A percentile compares a stretch with the other conserved stretches of the same genome.
These are phyloP conservation scores for Mantis religiosa DNA, from an alignment of 2,888 invertebrate genomes.

Conservation along the genomic window DNA sequence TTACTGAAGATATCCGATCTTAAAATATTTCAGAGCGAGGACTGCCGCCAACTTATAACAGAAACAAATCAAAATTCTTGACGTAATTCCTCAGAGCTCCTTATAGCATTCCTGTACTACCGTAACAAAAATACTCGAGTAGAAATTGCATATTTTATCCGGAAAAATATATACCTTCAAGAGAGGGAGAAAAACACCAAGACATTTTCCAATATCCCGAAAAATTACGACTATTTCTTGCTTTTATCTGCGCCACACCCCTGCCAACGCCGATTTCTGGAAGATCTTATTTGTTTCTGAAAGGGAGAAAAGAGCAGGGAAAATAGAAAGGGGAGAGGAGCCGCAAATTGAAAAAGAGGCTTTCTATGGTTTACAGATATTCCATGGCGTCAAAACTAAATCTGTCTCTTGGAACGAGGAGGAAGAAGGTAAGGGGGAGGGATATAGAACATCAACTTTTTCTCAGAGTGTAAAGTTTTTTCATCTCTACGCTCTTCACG, in stretches of 20 bases:
- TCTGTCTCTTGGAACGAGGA: not conserved
- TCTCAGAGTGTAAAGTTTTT: not conserved
- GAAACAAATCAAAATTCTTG: not conserved
- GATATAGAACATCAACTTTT: not conserved
- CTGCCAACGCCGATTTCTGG: not conserved
- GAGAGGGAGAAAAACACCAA: not conserved
- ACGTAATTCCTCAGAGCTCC: not conserved
- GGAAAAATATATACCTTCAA: not conserved
- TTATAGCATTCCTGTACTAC: not conserved
- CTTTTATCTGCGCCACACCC: not conserved
- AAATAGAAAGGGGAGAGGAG: not conserved
- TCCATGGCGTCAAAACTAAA: not conserved
- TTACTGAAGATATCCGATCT: too few relatives aligned
- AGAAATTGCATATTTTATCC: slow-evolving; percentile 1
- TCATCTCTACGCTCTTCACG: not conserved
- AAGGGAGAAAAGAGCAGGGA: slow-evolving; percentile 18
- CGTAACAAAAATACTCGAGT: not conserved
- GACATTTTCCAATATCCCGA: slow-evolving; percentile 5
- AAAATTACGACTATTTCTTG: slow-evolving; percentile 11
- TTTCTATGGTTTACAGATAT: slow-evolving; percentile 14
- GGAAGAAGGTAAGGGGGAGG: too few relatives aligned
- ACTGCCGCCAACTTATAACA: too few relatives aligned
- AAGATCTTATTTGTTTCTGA: slow-evolving; percentile 12
- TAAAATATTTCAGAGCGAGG: too few relatives aligned
- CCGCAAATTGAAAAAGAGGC: slow-evolving; percentile 2